Evolutionary conservation across 2,797 vertebrate species (phyloP).

Genomic region (Euthynnus affinis): DNA sequence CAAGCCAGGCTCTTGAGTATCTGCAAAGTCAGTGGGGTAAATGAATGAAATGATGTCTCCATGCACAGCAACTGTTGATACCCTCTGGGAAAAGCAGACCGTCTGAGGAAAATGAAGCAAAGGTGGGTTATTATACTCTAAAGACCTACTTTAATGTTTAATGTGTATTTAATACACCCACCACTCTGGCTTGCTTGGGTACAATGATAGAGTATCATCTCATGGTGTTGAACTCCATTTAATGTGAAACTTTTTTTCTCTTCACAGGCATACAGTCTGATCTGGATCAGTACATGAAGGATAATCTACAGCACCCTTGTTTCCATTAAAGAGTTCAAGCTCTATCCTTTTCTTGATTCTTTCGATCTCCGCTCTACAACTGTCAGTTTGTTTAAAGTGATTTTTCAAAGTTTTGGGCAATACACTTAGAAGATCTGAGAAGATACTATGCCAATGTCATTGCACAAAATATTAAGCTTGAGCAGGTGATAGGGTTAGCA

Average conservation of each 20-base stretch:
- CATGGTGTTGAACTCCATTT: background rate
- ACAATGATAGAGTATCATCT: background rate
- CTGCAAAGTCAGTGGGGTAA: background rate
- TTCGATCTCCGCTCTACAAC: background rate
- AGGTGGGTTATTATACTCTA: background rate
- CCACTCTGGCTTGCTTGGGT: background rate
- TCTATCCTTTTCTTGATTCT: background rate
- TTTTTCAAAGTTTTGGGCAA: background rate
- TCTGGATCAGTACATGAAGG: background rate
- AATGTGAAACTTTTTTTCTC: background rate
- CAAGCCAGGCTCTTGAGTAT: background rate
- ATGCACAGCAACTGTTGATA: background rate
- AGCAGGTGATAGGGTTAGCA: background rate
- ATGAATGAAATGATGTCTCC: background rate
- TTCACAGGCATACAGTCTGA: background rate
- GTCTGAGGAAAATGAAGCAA: background rate
- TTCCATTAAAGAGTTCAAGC: background rate
- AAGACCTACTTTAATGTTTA: background rate
- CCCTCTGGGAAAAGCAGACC: background rate
- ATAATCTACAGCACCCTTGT: background rate
- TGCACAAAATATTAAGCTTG: too few species aligned
- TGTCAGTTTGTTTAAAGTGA: background rate
- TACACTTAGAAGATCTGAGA: background rate
- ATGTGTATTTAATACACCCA: background rate
- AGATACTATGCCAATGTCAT: too few species aligned